phyloP scores from a whole-genome alignment of 2,113 vertebrate species.

The Plecturocebus donacophilus region DNA sequence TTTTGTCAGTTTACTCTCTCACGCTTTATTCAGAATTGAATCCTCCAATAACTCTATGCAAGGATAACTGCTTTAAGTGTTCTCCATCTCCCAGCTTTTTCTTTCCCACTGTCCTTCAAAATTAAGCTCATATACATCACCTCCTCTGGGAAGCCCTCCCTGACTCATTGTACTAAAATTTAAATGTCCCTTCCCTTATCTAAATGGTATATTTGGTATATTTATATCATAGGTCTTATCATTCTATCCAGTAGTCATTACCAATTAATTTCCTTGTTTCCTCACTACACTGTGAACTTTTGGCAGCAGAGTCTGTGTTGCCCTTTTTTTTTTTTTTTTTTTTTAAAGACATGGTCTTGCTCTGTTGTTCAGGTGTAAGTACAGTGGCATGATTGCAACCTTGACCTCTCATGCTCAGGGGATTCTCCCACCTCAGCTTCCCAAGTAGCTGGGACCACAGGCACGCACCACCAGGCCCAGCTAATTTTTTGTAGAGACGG shows the following conservation, averaged over 20 bases:
- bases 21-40: conserved; percentile 32
- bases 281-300: not conserved
- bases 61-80: not conserved
- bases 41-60: not conserved
- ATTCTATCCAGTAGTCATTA: not conserved
- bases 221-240: not conserved
- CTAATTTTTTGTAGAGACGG: no score
- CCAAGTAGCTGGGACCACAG: no score
- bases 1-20: not conserved
- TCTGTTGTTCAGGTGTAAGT: no score
- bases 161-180: not conserved
- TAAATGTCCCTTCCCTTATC: not conserved
- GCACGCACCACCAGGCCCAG: no score
- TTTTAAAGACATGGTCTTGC: no score
- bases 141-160: not conserved
- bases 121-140: not conserved
- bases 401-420: no score
- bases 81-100: not conserved
- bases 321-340: no score
- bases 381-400: no score
- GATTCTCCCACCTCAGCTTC: no score
- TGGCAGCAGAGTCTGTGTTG: not conserved
- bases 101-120: not conserved
- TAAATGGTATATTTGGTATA: not conserved
- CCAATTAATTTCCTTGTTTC: not conserved